Base-by-base conservation (phyloP, 1,140 invertebrate species). In the Leptinotarsa lineolata region DNA sequence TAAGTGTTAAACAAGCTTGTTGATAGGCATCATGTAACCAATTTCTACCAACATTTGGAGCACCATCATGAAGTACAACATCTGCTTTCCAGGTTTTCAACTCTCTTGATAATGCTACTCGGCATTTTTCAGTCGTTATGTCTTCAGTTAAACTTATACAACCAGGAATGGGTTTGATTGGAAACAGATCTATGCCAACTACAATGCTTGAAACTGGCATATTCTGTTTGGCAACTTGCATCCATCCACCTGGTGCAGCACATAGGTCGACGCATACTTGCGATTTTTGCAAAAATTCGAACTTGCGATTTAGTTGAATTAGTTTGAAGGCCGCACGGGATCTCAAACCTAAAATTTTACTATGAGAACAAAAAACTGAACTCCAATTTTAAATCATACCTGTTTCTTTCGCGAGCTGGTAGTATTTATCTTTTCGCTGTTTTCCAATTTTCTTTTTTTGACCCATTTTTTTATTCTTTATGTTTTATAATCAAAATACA, bases 171-270 rank as follows among this genome's bases (percentile, higher is more conserved):
- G 94, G 89, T 82, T 95, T 96, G 67, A 99, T 99, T 0, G 97
- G 95, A 77, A 93, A 98, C 78, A 99, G 89, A 90, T 99, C 98
- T 24, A 99, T 92, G 88, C 91, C 92, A 69, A 99, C 89, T 5
- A 99, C 94, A 59, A 99, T 87, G 82, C 96, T 97, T 0, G 97
- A 98, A 0, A 99, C 90, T 0, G 98, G 97, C 95, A 99, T 99
- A 84, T 98, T 96, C 84, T 99, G 92, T 81, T 94, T 92, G 59
- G 97, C 97, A n/a, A 99, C 98, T 88, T 99, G 98, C 91, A 99
- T 96, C 98, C 98, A 99, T 81, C 98, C 98, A 84, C 98, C 98
- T 8, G 98, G 98, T 8, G 98, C 98, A 20, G 98, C 98, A 87
- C 98, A 99, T 54, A 99, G 87, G 90, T 99, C 98, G 76, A 99